Evolutionary conservation across 2,888 invertebrate genomes (phyloP).

Genomic region (Trisateles emortualis): DNA sequence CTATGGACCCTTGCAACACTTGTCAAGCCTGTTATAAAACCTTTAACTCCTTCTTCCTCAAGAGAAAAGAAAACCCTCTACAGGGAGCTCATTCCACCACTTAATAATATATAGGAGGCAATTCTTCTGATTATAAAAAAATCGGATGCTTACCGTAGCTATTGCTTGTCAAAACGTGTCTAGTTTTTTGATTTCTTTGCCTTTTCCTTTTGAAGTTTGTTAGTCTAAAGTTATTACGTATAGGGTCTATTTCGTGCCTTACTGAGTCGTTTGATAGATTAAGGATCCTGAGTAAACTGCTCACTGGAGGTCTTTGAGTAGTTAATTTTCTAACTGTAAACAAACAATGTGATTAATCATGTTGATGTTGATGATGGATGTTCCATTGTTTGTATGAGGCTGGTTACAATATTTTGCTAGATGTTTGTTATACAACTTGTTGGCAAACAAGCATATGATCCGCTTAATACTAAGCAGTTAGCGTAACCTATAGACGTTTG

Average conservation of each 20-base stretch:
- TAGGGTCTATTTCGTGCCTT: constrained; percentile 67
- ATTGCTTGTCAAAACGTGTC: constrained; percentile 59
- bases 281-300: constrained; percentile 69
- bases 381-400: background rate
- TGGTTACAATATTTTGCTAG: background rate
- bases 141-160: constrained; percentile 53
- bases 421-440: background rate
- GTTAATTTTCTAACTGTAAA: constrained; percentile 54
- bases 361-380: background rate
- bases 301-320: constrained; percentile 46
- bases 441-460: no score
- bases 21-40: no score
- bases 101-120: no score
- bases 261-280: constrained; percentile 67
- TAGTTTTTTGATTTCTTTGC: constrained; percentile 62
- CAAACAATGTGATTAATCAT: constrained; percentile 22
- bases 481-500: no score
- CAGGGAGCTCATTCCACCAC: no score
- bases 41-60: no score
- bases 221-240: constrained; percentile 59
- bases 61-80: no score
- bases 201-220: constrained; percentile 46
- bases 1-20: no score
- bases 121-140: no score
- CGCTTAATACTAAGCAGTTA: no score